Percentiles rank a stretch among this genome's conserved stretches.
These are phyloP conservation scores for Hemicentrotus pulcherrimus DNA, from an alignment of 35 echinoderm and acorn worm species.

Conservation along the genomic window DNA sequence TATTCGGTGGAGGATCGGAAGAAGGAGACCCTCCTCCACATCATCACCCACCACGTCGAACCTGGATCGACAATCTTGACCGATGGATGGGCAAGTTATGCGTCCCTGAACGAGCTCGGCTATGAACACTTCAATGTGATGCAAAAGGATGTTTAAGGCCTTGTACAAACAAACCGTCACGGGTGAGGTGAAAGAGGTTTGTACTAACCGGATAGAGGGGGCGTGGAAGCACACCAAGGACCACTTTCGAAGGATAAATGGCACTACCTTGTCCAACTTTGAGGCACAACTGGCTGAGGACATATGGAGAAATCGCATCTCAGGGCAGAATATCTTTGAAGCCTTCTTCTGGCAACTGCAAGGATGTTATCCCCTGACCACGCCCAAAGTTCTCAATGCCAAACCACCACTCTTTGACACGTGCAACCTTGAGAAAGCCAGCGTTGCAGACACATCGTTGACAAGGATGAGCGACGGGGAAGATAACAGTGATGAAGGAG, in stretches of 20 bases:
- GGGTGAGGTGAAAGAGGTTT: neutral
- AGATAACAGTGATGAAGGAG: neutral
- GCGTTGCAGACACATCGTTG: neutral
- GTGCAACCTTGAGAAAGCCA: neutral
- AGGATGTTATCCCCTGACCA: neutral
- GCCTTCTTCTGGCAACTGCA: neutral
- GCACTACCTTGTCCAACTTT: constrained; percentile 22
- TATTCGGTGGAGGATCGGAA: neutral
- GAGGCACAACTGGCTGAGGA: constrained; percentile 10
- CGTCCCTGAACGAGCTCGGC: neutral
- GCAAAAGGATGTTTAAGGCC: neutral
- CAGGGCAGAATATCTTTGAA: neutral
- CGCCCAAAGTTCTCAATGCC: neutral
- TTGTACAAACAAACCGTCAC: neutral
- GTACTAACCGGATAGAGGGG: constrained; percentile 32
- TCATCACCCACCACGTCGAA: constrained; percentile 22
- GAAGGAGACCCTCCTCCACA: constrained; percentile 32
- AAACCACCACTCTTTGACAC: constrained; percentile 24
- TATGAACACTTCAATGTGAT: constrained; percentile 14
- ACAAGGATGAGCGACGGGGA: neutral
- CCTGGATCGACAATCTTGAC: constrained; percentile 18
- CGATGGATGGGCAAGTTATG: constrained; percentile 16
- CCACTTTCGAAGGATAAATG: constrained; percentile 28
- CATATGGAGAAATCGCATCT: neutral
- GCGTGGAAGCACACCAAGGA: constrained; percentile 39